Base-by-base conservation (phyloP, 1,140 invertebrate species). In the Zaprionus camerounensis region DNA sequence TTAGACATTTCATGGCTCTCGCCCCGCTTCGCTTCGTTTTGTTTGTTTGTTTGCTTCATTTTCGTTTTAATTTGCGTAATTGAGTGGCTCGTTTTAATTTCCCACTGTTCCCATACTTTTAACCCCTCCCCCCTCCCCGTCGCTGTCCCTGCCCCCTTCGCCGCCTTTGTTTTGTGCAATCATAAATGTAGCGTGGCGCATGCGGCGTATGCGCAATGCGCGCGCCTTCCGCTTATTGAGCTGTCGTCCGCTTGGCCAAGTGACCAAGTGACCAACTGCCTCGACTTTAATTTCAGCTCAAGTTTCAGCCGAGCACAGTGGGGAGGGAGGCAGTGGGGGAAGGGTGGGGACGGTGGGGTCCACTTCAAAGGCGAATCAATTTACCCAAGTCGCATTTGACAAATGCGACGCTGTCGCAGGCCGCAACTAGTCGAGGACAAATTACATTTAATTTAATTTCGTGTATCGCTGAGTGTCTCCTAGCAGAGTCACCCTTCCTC, bases 21-120 rank as follows among this genome's bases (percentile, higher is more conserved):
- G 58, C 31, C 13, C 13, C 64, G 51, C 34, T 49, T 28, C 36
- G 6, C 56, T 59, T 44, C 53, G 55, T 34, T 76, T 73, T 67
- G 49, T 68, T 67, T 68, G 68, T 64, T 57, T 57, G 57, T 81
- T 72, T 82, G 68, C 80, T 73, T 88, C 81, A 81, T 81, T 87
- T 82, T 84, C 78, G 56, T 90, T 90, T 88, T 88, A 88, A 88
- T 88, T 88, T 88, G 85, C 85, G 81, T 88, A 88, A 88, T 88
- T 88, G 85, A 88, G 84, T 88, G 85, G 75, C 84, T 88, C 84
- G 76, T 90, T 90, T 88, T 88, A 90, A 90, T 88, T 88, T 84
- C 68, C 72, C 36, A 28, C 26, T 28, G 20, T 36, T 2, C 22
- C 15, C 13, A 31, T 38, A 15, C 12, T 3, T 9, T 6, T 17